Evolutionary conservation across 2,797 vertebrate genomes (phyloP).

Genomic region (Enteromius argenteus): DNA sequence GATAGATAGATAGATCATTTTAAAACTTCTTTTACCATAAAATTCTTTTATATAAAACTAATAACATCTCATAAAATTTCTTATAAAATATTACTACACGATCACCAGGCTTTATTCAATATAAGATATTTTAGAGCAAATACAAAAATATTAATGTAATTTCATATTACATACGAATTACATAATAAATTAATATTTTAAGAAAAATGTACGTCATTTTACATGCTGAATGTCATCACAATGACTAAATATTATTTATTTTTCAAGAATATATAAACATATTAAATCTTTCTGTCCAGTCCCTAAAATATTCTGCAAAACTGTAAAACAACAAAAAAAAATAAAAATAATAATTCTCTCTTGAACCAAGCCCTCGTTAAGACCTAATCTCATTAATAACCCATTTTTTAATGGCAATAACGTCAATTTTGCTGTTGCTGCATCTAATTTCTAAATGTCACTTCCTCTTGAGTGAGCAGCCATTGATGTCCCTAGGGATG

Average conservation of each 20-base stretch:
- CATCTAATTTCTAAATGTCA: constrained; percentile 44
- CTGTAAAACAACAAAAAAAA: neutral
- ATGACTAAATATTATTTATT: neutral
- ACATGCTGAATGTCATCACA: neutral
- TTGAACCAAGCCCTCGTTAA: neutral
- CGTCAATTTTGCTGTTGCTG: constrained; percentile 32
- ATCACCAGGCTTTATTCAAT: neutral
- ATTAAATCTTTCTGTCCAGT: neutral
- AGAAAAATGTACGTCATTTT: neutral
- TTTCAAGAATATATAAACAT: neutral
- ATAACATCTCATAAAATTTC: neutral
- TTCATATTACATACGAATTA: neutral
- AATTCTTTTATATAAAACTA: no score
- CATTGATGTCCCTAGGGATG: constrained; percentile 25
- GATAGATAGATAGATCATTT: no score
- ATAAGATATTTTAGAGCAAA: neutral
- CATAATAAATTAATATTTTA: neutral
- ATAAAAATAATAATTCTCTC: neutral
- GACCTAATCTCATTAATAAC: neutral
- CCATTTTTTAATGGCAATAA: constrained; percentile 37
- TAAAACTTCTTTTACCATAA: no score
- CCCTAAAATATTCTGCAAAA: constrained; percentile 3
- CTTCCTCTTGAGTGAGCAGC: constrained; percentile 32
- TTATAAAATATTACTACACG: no score
- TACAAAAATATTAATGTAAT: neutral